A percentile compares a stretch with the other conserved stretches of the same genome.
These are phyloP conservation scores for Eupithecia insigniata DNA, from an alignment of 2,888 invertebrate genomes.

Conservation along the genomic window DNA sequence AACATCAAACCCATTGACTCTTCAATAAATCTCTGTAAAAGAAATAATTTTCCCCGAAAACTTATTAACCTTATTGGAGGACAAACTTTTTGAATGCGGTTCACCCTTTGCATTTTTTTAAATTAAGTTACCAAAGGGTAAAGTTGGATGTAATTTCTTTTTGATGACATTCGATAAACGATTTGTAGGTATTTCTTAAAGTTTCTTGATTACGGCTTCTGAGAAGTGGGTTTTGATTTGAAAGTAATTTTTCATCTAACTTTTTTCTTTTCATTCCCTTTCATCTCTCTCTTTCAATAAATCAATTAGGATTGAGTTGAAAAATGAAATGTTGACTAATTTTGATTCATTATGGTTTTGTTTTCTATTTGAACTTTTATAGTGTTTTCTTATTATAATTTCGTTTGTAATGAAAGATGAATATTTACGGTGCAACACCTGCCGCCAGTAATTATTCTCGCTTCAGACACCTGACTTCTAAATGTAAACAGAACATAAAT, in stretches of 20 bases:
- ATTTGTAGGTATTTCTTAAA: conserved; percentile 55
- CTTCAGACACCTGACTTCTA: conserved; percentile 41
- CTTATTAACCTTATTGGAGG: conserved; percentile 54
- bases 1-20: conserved; percentile 23
- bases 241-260: conserved; percentile 52
- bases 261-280: conserved; percentile 47
- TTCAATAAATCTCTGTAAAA: conserved; percentile 25
- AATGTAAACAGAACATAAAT: conserved; percentile 46
- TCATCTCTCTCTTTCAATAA: conserved; percentile 44
- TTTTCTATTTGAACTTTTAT: conserved; percentile 27
- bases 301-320: conserved; percentile 38
- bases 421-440: conserved; percentile 36
- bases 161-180: conserved; percentile 82
- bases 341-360: conserved; percentile 27
- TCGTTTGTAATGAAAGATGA: conserved; percentile 34
- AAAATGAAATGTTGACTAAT: conserved; percentile 17
- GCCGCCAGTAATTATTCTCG: conserved; percentile 33
- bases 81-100: conserved; percentile 47
- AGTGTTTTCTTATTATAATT: conserved; percentile 24
- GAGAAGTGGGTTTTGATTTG: conserved; percentile 64
- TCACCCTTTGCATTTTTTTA: conserved; percentile 55
- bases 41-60: conserved; percentile 40
- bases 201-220: conserved; percentile 52
- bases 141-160: conserved; percentile 73
- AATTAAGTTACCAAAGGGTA: conserved; percentile 73